A percentile compares a stretch with the other conserved stretches of the same genome.
These are phyloP conservation scores for Drosophila ezoana DNA, from an alignment of 2,888 invertebrate genomes.

Conservation along the genomic window DNA sequence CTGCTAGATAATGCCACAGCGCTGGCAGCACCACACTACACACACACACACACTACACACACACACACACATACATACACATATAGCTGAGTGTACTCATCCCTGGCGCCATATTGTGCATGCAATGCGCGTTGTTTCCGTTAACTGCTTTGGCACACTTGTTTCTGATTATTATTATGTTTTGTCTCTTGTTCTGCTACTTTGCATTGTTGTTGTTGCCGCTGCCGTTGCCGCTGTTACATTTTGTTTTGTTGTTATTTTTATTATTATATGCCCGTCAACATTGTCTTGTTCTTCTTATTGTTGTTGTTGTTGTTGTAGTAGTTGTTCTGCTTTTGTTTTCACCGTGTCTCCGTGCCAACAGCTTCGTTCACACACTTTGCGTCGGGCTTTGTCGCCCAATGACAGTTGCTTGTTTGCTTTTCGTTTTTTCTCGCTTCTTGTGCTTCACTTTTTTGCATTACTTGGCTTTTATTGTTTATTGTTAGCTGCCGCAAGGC, in stretches of 20 bases:
- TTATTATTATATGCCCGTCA: conserved; percentile 57
- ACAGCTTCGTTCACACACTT: conserved; percentile 41
- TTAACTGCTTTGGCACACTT: conserved; percentile 82
- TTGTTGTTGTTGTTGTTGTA: conserved; percentile 27
- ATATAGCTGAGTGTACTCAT: conserved; percentile 42
- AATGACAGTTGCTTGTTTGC: conserved; percentile 28
- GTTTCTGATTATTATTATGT: conserved; percentile 81
- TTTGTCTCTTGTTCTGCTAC: conserved; percentile 70
- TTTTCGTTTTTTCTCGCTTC: conserved; percentile 17
- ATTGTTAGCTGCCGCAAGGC: conserved; percentile 31
- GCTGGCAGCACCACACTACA: conserved; percentile 34
- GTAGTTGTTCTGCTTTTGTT: conserved; percentile 53
- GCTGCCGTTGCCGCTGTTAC: conserved; percentile 29
- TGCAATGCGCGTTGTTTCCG: conserved; percentile 81
- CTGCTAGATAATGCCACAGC: conserved; percentile 76
- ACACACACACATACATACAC: conserved; percentile 7
- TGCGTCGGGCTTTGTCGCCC: conserved; percentile 7
- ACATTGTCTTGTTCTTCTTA: conserved; percentile 22
- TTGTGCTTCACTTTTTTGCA: conserved; percentile 38
- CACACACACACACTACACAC: conserved; percentile 10
- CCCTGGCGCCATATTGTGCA: conserved; percentile 74
- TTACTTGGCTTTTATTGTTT: conserved; percentile 61
- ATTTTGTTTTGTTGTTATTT: conserved; percentile 59
- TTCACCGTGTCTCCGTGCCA: conserved; percentile 36
- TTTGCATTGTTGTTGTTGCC: conserved; percentile 54